Base-by-base conservation (phyloP, 1,140 invertebrate genomes). In the Eriocheir sinensis region DNA sequence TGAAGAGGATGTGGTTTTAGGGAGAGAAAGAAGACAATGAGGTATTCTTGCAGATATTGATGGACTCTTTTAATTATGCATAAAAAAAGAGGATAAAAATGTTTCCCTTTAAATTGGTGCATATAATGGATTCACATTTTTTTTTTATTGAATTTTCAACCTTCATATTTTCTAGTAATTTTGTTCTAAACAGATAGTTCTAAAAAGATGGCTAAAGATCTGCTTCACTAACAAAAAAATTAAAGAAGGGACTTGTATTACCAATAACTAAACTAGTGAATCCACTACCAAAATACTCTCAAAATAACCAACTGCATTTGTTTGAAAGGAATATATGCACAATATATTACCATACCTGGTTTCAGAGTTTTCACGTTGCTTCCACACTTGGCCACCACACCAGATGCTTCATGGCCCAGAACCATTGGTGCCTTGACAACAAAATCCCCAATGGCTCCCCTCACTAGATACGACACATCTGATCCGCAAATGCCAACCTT, bases 401-500 rank as follows among this genome's bases (percentile, higher is more conserved):
- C 99, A 2, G 98, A 98, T 2, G 98, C 97, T 97, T 99, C 99
- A 96, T 99, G 98, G 0, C 98, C 98, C 96, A 99, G 98, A 80
- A 99, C 97, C 98, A 99, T 99, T 21, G 98, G 98, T 95, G 98
- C 97, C 88, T 98, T 97, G 0, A 99, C 97, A 30, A 99, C 97
- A 96, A 99, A 99, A 96, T 98, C 97, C 0, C 98, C 98, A 96
- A 99, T 99, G 38, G 97, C 96, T n/a, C 99, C 99, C 95, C 98
- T 96, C 2, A 98, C 97, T 96, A 98, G 98, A 97, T 99, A 99
- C 96, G 99, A 98, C 3, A 99, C 98, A 97, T 99, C 99, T 0
- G 99, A 99, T 0, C 99, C 99, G 97, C 99, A 99, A 95, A 99
- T 99, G 48, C 99, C 99, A 92, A 99, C 98, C 95, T 98, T 98